Evolutionary conservation across 37 sponge, comb jelly and placozoan species (phyloP).

Genomic region (Geodia barretti): DNA sequence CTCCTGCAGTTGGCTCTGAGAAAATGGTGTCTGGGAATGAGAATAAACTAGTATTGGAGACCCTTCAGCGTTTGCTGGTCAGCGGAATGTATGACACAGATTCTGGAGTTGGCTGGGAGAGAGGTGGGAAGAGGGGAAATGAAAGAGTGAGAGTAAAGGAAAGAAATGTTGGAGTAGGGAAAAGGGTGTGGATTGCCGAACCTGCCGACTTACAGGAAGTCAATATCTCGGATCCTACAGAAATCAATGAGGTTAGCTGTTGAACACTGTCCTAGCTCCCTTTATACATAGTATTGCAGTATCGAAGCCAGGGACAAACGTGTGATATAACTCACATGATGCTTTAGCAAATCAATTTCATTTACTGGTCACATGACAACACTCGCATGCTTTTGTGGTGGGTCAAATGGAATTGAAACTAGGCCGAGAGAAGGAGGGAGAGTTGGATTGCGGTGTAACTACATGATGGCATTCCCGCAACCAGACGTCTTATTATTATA

Average conservation of each 20-base stretch:
- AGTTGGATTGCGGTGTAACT: too few species aligned
- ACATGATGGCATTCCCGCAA: too few species aligned
- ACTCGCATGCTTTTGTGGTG: too few species aligned
- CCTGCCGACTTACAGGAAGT: slow-evolving; percentile 25
- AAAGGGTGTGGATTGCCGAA: slow-evolving; percentile 1
- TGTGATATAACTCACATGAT: too few species aligned
- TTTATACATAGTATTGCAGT: too few species aligned
- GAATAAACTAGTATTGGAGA: slow-evolving; percentile 22
- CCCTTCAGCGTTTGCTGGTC: slow-evolving; percentile 44
- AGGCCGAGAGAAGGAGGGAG: too few species aligned
- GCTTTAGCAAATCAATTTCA: too few species aligned
- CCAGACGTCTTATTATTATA: too few species aligned
- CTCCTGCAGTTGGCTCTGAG: slow-evolving; percentile 74
- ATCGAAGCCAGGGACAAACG: too few species aligned
- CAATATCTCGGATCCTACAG: not conserved
- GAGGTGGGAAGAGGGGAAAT: slow-evolving; percentile 24
- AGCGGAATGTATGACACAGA: slow-evolving; percentile 66
- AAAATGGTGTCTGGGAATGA: slow-evolving; percentile 66
- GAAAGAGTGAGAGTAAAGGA: slow-evolving; percentile 13
- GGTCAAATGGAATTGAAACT: too few species aligned
- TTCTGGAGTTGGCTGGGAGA: not conserved
- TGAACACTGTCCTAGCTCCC: too few species aligned
- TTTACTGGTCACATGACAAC: too few species aligned
- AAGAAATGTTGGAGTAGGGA: not conserved
- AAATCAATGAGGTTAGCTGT: not conserved